phyloP scores from a whole-genome alignment of 1,140 invertebrate species.

The Oryctes rhinoceros region DNA sequence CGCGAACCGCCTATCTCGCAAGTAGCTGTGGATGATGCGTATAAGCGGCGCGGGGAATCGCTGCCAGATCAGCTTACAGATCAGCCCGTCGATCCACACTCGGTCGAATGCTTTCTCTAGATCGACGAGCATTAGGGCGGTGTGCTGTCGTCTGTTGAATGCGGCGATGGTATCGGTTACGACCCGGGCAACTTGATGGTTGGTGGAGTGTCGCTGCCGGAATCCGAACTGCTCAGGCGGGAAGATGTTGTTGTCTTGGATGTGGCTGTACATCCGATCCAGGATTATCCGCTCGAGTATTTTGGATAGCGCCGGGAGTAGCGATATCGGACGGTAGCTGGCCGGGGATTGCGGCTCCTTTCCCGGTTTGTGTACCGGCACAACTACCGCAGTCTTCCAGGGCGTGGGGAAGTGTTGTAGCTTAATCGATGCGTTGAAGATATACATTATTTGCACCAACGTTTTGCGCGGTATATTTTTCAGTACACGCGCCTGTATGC shows the following conservation, averaged over 20 bases:
- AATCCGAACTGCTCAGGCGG: slow-evolving; percentile 48
- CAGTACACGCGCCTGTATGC: slow-evolving; percentile 42
- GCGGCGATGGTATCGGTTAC: too few relatives aligned
- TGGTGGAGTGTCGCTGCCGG: neutral
- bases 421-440: neutral
- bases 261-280: slow-evolving; percentile 35
- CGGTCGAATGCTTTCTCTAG: too few relatives aligned
- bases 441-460: neutral
- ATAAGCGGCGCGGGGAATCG: neutral
- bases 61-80: too few relatives aligned
- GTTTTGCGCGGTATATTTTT: slow-evolving; percentile 1
- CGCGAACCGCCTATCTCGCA: too few relatives aligned
- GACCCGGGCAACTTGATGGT: too few relatives aligned
- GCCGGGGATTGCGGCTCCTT: neutral
- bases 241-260: slow-evolving; percentile 15
- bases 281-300: slow-evolving; percentile 50
- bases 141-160: neutral
- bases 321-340: too few relatives aligned
- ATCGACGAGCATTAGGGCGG: neutral
- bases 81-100: too few relatives aligned
- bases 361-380: neutral
- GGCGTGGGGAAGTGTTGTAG: neutral
- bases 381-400: slow-evolving; percentile 39
- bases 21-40: too few relatives aligned
- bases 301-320: slow-evolving; percentile 46